Conservation (phyloP, 2,797 vertebrate genomes). For the Crenichthys baileyi region DNA sequence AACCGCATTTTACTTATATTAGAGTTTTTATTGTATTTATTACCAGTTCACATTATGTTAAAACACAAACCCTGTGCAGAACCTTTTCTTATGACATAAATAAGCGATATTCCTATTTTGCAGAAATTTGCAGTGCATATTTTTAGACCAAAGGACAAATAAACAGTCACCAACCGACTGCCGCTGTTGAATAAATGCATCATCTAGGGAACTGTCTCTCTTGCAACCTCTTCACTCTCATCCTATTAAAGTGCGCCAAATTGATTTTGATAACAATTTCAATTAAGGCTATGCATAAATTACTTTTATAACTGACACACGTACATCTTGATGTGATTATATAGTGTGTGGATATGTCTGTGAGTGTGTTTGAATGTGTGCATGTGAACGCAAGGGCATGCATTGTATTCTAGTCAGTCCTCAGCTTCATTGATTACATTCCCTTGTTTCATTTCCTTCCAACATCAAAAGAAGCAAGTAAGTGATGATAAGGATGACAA, state of each 20-base stretch:
- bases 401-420: conserved; percentile 53
- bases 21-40: background rate
- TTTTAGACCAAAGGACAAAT: conserved; percentile 15
- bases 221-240: conserved; percentile 62
- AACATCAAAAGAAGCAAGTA: conserved; percentile 53
- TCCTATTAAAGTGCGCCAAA: conserved; percentile 78
- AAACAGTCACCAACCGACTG: conserved; percentile 28
- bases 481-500: conserved; percentile 50
- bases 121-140: conserved; percentile 18
- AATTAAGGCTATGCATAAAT: conserved; percentile 78
- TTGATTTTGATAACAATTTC: conserved; percentile 81
- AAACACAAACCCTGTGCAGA: conserved; percentile 33
- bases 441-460: conserved; percentile 57
- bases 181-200: conserved; percentile 56
- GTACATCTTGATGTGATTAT: conserved; percentile 66
- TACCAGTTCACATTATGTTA: background rate
- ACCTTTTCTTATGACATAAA: background rate
- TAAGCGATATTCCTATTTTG: background rate
- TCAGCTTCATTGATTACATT: conserved; percentile 55
- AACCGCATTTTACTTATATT: background rate
- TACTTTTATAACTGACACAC: conserved; percentile 66
- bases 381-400: conserved; percentile 34
- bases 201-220: conserved; percentile 62
- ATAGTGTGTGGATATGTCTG: conserved; percentile 26
- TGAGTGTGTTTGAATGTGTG: background rate